phyloP scores from a whole-genome alignment of 2,888 invertebrate species.

The Dermolepida albohirtum region DNA sequence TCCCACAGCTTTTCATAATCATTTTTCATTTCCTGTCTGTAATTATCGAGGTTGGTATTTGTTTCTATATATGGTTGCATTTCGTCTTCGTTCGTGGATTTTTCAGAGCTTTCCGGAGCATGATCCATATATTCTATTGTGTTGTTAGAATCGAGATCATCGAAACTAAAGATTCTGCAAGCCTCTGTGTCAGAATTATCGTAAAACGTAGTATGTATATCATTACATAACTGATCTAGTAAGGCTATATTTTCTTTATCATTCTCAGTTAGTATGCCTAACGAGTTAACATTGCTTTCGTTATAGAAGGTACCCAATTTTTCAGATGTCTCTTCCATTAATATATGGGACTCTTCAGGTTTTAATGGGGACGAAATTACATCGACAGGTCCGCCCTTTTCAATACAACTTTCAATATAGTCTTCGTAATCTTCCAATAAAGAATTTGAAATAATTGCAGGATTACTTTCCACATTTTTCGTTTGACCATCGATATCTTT shows the following conservation, averaged over 20 bases:
- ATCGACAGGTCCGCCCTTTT: background rate
- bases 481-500: background rate
- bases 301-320: background rate
- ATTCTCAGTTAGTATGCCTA: no score
- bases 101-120: background rate
- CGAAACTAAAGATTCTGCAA: no score
- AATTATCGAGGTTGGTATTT: background rate
- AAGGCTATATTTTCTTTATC: background rate
- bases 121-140: background rate
- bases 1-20: background rate
- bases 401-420: background rate
- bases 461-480: background rate
- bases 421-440: background rate
- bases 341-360: background rate
- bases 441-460: background rate
- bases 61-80: no score
- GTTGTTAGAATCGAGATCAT: background rate
- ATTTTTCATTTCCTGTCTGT: constrained; percentile 3
- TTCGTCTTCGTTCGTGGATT: background rate
- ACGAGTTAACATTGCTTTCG: background rate
- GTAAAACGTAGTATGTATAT: no score
- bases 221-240: no score
- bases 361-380: background rate
- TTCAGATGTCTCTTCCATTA: background rate
- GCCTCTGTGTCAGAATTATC: no score